These are phyloP conservation scores for Zelostemma sp. DNA, from an alignment of 1,140 invertebrate genomes.

Conservation along the genomic window DNA sequence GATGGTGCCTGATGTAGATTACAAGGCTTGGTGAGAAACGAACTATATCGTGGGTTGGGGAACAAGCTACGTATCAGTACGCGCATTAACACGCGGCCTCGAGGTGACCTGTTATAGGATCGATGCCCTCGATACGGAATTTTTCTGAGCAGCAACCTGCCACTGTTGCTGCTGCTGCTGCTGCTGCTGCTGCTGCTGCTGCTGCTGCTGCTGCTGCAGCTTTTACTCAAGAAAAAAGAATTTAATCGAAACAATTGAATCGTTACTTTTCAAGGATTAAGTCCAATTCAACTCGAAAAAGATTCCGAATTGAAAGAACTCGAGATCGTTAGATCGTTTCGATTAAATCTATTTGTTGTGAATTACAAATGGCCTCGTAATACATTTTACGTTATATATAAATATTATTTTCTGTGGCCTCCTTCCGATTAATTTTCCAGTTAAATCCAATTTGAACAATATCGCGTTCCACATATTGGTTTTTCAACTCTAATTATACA, in stretches of 20 bases:
- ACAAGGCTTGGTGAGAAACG: constrained; percentile 38
- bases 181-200: constrained; percentile 21
- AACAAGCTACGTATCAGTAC: constrained; percentile 25
- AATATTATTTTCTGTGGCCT: too few species aligned
- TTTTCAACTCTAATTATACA: too few species aligned
- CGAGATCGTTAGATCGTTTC: too few species aligned
- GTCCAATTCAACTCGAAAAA: neutral
- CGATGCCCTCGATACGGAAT: constrained; percentile 64
- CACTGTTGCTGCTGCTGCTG: constrained; percentile 19
- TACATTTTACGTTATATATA: too few species aligned
- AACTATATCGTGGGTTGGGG: constrained; percentile 33
- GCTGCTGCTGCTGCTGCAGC: too few species aligned
- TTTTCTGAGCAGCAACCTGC: constrained; percentile 34
- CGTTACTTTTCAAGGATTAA: neutral
- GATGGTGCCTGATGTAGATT: constrained; percentile 39
- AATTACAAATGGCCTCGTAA: too few species aligned
- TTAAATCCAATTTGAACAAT: too few species aligned
- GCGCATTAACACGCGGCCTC: constrained; percentile 48
- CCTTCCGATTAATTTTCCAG: too few species aligned
- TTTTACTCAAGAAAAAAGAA: constrained; percentile 1
- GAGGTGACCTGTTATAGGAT: constrained; percentile 62
- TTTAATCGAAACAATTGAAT: too few species aligned
- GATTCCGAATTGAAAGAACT: neutral
- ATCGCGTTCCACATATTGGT: too few species aligned
- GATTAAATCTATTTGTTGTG: too few species aligned